A percentile compares a stretch with the other conserved stretches of the same genome.
Evolutionary conservation across 1,140 invertebrate species (phyloP).

Genomic region (Hylaeus volcanicus): DNA sequence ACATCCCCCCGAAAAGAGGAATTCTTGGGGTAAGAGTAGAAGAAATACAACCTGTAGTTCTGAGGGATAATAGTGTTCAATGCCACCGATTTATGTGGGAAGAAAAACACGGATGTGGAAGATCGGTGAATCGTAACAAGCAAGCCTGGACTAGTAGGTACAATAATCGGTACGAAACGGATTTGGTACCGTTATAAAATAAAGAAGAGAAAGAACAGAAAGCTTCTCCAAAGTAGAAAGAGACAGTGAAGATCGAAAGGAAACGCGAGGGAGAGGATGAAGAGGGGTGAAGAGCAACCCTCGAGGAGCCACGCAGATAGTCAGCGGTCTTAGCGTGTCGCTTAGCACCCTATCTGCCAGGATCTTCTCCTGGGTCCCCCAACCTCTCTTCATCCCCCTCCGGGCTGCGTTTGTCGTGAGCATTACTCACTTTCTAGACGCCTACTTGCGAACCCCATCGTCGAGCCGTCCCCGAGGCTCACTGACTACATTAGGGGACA

Average conservation of each 20-base stretch:
- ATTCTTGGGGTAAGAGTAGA: not conserved
- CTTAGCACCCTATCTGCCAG: constrained; percentile 80
- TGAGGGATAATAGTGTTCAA: not conserved
- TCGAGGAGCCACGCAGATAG: constrained; percentile 65
- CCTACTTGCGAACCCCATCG: constrained; percentile 72
- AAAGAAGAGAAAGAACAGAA: not conserved
- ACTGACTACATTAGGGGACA: constrained; percentile 80
- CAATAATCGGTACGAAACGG: too few species aligned
- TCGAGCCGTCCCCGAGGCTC: constrained; percentile 71
- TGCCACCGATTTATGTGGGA: not conserved
- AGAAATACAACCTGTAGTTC: not conserved
- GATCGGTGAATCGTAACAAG: too few species aligned
- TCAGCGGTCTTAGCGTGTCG: constrained; percentile 78
- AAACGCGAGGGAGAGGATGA: constrained; percentile 41
- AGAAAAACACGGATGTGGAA: too few species aligned
- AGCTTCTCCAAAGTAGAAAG: not conserved
- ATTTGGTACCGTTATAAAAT: too few species aligned
- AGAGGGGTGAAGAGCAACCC: constrained; percentile 54
- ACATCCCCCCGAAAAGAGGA: not conserved
- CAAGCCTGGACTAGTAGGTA: too few species aligned
- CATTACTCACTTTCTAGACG: constrained; percentile 81
- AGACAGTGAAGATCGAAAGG: constrained; percentile 30
- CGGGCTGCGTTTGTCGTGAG: constrained; percentile 81
- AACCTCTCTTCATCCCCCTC: constrained; percentile 58
- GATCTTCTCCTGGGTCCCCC: constrained; percentile 71